Evolutionary conservation across 2,797 vertebrate genomes (phyloP), one percentile per base, ranked within the genome.

Genomic region (Neosalanx taihuensis): DNA sequence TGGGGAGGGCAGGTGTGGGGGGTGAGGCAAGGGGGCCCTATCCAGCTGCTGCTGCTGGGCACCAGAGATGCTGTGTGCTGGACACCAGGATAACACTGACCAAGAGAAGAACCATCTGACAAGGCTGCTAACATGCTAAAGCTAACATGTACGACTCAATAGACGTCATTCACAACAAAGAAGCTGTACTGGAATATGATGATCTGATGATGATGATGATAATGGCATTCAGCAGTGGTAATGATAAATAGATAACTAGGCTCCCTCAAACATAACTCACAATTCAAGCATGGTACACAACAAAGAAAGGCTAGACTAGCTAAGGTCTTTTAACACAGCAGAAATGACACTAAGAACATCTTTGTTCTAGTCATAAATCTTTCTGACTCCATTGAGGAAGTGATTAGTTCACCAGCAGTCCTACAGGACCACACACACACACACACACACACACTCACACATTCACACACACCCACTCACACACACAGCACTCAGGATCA

Each of bases 1-100:
- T 60, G 79, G 83, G 83, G 72, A 76, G 81, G 74, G 81, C 83
- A 69, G 37, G 58, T 74, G 82, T 78, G 84, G 72, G 81, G 80
- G 83, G 46, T 29, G 41, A 20, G 13, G 65, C 37, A 13, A 23
- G 65, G 51, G n/a, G 15, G 29, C 18, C 30, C 69, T 15, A 64
- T n/a, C 29, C 26, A 12, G 67, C 18, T 71, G 77, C 73, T 78
- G 77, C 64, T 71, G 78, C 58, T 79, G 73, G 64, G 76, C 60
- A 67, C 60, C 62, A 68, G 17, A 63, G 30, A 31, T 15, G 6
- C 30, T 63, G 31, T 15, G 6, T 17, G n/a, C 31, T 35, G 31
- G 13, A 51, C 4, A 51, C 49, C 15, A 17, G 49, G 49, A 51
- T 12, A 13, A 51, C 17, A 51, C 12, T 51, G 17, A 51, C 49